phyloP scores from a whole-genome alignment of 2,113 vertebrate genomes.

The Theristicus caerulescens region DNA sequence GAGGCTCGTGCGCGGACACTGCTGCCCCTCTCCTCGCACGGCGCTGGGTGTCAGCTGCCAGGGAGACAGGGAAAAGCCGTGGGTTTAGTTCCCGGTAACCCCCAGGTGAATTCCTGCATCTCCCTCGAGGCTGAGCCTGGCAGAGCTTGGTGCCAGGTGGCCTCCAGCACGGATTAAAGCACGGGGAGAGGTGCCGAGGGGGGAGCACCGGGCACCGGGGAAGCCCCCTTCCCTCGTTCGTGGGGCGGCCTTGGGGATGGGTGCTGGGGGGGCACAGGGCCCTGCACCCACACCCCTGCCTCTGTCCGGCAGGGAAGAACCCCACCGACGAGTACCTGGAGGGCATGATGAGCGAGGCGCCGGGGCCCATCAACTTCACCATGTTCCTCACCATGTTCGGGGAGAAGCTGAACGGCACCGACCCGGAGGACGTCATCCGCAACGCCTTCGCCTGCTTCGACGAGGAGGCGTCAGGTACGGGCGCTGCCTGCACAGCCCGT shows the following conservation, averaged over 20 bases:
- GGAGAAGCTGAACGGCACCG: slow-evolving; percentile 95
- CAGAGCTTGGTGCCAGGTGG: not conserved
- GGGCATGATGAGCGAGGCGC: slow-evolving; percentile 98
- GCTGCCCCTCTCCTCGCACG: not conserved
- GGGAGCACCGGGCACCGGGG: not conserved
- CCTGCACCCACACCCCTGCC: not conserved
- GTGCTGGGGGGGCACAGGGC: not conserved
- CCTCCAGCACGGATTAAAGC: accelerated
- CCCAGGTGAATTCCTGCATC: not conserved
- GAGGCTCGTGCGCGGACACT: accelerated
- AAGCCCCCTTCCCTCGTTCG: accelerated
- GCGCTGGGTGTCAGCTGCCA: not conserved
- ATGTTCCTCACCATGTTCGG: slow-evolving; percentile 99
- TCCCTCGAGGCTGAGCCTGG: not conserved
- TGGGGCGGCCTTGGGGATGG: accelerated
- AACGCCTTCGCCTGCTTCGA: slow-evolving; percentile 98
- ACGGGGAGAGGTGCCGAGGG: not conserved
- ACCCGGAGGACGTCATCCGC: slow-evolving; percentile 96
- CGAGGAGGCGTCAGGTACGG: slow-evolving; percentile 90
- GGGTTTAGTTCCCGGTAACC: not conserved
- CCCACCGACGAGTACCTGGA: slow-evolving; percentile 97
- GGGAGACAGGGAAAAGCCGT: accelerated
- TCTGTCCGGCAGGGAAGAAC: slow-evolving; percentile 87
- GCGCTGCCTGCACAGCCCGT: not conserved
- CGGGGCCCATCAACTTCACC: slow-evolving; percentile 98